Conservation (phyloP, 1,140 invertebrate genomes). For the Battus philenor region DNA sequence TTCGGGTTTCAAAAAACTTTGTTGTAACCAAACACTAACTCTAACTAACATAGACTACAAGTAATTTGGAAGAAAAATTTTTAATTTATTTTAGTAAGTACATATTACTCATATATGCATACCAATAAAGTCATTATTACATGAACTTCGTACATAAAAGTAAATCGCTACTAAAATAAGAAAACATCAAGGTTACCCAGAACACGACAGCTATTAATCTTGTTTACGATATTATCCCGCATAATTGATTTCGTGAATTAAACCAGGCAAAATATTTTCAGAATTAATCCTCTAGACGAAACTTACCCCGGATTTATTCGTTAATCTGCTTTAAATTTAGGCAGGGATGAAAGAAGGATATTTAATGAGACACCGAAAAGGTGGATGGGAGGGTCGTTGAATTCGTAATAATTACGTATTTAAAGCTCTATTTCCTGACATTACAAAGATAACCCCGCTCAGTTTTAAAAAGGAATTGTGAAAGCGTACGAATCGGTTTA, state of each 20-base stretch:
- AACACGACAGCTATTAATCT: constrained; percentile 5
- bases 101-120: no score
- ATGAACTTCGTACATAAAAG: no score
- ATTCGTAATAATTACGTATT: constrained; percentile 9
- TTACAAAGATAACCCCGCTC: constrained; percentile 6
- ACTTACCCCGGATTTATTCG: constrained; percentile 10
- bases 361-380: constrained; percentile 12
- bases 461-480: constrained; percentile 5
- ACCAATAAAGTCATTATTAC: no score
- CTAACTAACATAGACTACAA: no score
- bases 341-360: not conserved
- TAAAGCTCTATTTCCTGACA: constrained; percentile 5
- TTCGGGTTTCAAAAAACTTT: no score
- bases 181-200: no score
- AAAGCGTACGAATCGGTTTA: constrained; percentile 11
- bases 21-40: no score
- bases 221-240: constrained; percentile 12
- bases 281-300: constrained; percentile 12
- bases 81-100: no score
- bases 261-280: constrained; percentile 12
- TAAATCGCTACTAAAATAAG: no score
- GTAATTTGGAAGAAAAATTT: no score
- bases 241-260: constrained; percentile 10
- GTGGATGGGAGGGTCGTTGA: not conserved
- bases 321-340: constrained; percentile 13